A percentile compares a stretch with the other conserved stretches of the same genome.
Evolutionary conservation across 2,888 invertebrate genomes (phyloP).

Genomic region (Griposia aprilina): DNA sequence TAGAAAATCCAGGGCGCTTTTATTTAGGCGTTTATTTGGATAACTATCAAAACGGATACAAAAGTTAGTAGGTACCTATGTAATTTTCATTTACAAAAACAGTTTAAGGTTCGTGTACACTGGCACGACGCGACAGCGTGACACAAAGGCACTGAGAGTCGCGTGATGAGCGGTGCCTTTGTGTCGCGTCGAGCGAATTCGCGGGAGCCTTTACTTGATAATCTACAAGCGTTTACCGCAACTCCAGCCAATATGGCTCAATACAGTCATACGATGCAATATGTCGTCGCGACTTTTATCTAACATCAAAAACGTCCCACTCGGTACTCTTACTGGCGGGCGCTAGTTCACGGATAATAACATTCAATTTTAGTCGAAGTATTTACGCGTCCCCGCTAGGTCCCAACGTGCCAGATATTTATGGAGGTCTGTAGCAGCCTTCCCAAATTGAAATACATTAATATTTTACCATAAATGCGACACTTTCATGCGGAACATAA

Average conservation of each 20-base stretch:
- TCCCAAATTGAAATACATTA: slow-evolving; percentile 91
- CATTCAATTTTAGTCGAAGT: slow-evolving; percentile 88
- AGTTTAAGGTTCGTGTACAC: too few relatives aligned
- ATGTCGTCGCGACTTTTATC: slow-evolving; percentile 68
- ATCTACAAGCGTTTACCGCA: slow-evolving; percentile 11
- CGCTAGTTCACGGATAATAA: slow-evolving; percentile 85
- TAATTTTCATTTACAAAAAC: slow-evolving; percentile 5
- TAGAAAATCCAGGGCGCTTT: neutral
- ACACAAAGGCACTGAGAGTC: too few relatives aligned
- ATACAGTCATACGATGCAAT: slow-evolving; percentile 49
- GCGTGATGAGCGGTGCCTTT: too few relatives aligned
- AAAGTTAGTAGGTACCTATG: too few relatives aligned
- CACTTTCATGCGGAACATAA: slow-evolving; percentile 89
- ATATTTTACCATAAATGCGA: slow-evolving; percentile 91
- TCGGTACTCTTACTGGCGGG: slow-evolving; percentile 70
- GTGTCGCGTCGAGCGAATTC: too few relatives aligned
- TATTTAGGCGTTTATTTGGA: neutral
- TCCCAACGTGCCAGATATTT: slow-evolving; percentile 87
- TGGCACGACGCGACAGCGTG: too few relatives aligned
- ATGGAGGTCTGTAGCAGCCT: slow-evolving; percentile 89
- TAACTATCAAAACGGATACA: neutral
- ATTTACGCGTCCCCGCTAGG: slow-evolving; percentile 86
- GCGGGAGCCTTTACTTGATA: too few relatives aligned
- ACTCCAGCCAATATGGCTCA: slow-evolving; percentile 38
- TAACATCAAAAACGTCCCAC: slow-evolving; percentile 71